These are phyloP conservation scores for Brachypterus glaber DNA, from an alignment of 2,888 invertebrate species.

Conservation along the genomic window DNA sequence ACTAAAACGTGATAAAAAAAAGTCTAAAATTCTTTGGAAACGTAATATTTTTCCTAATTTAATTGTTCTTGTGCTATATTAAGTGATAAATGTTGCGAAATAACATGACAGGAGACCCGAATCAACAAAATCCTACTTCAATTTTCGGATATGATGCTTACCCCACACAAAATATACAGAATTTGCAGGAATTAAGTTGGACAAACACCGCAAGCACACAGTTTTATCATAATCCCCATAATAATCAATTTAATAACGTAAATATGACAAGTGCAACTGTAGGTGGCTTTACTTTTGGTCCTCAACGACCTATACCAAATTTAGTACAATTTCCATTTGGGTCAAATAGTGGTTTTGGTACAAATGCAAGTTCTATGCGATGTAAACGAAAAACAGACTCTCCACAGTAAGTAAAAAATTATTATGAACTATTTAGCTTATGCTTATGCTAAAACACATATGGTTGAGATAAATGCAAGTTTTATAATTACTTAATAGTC, in stretches of 20 bases:
- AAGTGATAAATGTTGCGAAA: conserved; percentile 27
- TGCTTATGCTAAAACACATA: no score
- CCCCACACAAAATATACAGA: conserved; percentile 23
- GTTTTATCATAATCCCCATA: background rate
- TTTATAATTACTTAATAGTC: no score
- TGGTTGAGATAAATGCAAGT: no score
- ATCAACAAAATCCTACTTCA: conserved; percentile 32
- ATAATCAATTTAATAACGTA: background rate
- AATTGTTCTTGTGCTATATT: no score
- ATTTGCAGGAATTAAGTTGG: background rate
- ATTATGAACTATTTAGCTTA: no score
- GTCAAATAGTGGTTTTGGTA: conserved; percentile 15
- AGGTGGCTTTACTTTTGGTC: conserved; percentile 23
- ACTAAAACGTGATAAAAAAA: no score
- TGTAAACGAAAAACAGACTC: conserved; percentile 37
- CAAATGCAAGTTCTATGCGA: conserved; percentile 16
- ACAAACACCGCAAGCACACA: background rate
- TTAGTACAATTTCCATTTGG: conserved; percentile 30
- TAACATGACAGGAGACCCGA: conserved; percentile 34
- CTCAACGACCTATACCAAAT: conserved; percentile 15
- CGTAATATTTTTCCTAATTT: no score
- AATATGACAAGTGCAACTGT: background rate
- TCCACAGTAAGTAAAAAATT: conserved; percentile 36
- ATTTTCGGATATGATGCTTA: conserved; percentile 32
- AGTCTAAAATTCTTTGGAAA: no score